Base-by-base conservation (phyloP, 2,888 invertebrate species). In the Aplocera efformata region DNA sequence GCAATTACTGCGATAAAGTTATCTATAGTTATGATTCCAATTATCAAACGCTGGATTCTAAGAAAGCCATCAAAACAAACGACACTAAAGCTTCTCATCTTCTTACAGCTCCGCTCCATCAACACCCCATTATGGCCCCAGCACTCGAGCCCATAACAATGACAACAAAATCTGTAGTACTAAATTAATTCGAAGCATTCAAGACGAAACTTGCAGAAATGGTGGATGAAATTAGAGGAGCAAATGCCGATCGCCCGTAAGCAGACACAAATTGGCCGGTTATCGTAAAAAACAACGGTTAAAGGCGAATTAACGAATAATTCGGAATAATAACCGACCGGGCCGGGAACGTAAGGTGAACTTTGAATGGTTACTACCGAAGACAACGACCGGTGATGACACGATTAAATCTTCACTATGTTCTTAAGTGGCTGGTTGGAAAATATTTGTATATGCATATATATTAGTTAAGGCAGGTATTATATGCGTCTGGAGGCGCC, bases 231-330 rank as follows among this genome's bases (percentile, higher is more conserved):
- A 60, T 66, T 56, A 60, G 50, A 34, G 41, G 43, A 46, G 48
- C 53, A 50, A 42, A 59, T 60, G 56, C 54, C 56, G 45, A 64
- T 61, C 47, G 56, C 36, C 36, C 35, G 58, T 67, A 65, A 68
- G 65, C 57, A 60, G 54, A 33, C 51, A 35, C 49, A 52, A 63
- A 65, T 63, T 58, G 58, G 35, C 39, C 49, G 40, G 56, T 60
- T 50, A 53, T 58, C 70, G 65, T 67, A 64, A 58, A 69, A 66
- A 46, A 29, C 42, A 53, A 58, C 58, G 56, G 58, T 49, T 52
- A 47, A 53, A 52, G 49, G 52, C 50, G 57, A 63, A 65, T 69
- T 67, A 69, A 65, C 56, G 63, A 60, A 66, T 60, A 56, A 58
- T 56, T 42, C 47, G 52, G 44, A 40, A 40, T 45, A 45, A 53